phyloP scores from a whole-genome alignment of 1,140 invertebrate genomes.

The Cherax quadricarinatus region DNA sequence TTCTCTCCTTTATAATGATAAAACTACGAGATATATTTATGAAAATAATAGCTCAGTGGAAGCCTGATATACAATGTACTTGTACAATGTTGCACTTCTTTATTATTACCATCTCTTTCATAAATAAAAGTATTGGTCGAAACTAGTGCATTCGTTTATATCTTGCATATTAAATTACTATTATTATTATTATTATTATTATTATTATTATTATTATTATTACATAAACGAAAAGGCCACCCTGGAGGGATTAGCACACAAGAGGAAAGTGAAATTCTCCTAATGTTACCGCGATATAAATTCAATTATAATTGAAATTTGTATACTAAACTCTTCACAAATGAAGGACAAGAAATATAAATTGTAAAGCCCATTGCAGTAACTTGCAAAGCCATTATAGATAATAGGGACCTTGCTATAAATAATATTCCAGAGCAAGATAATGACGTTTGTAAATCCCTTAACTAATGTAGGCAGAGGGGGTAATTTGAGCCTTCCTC shows the following conservation, averaged over 20 bases:
- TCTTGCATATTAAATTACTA: too few relatives aligned
- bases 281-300: background rate
- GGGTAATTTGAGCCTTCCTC: slow-evolving; percentile 5
- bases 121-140: background rate
- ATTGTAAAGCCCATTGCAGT: slow-evolving; percentile 2
- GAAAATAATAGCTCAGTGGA: slow-evolving; percentile 24
- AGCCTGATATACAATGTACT: background rate
- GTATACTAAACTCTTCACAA: background rate
- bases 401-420: slow-evolving; percentile 25
- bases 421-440: slow-evolving; percentile 9
- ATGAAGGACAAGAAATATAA: slow-evolving; percentile 13
- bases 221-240: too few relatives aligned
- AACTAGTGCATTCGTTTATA: too few relatives aligned
- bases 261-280: background rate
- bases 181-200: too few relatives aligned
- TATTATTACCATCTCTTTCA: background rate
- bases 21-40: slow-evolving; percentile 39
- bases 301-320: background rate
- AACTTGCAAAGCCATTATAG: slow-evolving; percentile 28
- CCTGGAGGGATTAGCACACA: background rate
- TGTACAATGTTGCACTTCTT: background rate
- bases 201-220: too few relatives aligned
- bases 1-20: slow-evolving; percentile 55
- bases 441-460: slow-evolving; percentile 35
- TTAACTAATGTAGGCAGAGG: slow-evolving; percentile 3